phyloP scores from a whole-genome alignment of 2,113 vertebrate species.

The Lamprotornis superbus region DNA sequence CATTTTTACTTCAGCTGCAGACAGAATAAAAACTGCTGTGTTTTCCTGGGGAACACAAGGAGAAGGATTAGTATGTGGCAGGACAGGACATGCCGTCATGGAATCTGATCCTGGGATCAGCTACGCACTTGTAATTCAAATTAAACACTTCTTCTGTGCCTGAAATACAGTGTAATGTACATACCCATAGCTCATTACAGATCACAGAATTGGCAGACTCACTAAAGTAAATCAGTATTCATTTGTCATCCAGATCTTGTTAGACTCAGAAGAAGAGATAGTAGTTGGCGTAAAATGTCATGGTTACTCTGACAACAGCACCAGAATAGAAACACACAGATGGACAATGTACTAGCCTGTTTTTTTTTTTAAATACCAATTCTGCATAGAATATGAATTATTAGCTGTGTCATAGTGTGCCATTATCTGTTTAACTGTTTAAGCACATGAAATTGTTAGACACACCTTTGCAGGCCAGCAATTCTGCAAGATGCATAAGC shows the following conservation, averaged over 20 bases:
- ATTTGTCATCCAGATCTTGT: not conserved
- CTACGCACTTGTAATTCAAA: not conserved
- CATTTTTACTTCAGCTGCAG: not conserved
- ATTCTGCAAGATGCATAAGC: not conserved
- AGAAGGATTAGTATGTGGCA: not conserved
- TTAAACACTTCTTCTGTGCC: not conserved
- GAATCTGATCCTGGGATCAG: not conserved
- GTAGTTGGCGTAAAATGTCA: not conserved
- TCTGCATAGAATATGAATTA: not conserved
- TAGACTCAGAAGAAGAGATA: not conserved
- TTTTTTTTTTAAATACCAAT: not conserved
- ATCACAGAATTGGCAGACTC: not conserved
- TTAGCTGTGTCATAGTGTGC: not conserved
- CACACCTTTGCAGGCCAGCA: not conserved
- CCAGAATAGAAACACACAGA: slow-evolving; percentile 11
- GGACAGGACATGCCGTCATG: fast-evolving
- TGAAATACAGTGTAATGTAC: not conserved
- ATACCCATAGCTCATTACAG: not conserved
- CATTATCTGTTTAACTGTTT: not conserved
- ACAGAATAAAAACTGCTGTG: not conserved
- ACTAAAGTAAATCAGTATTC: not conserved
- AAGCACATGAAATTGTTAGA: not conserved
- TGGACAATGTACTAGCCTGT: not conserved
- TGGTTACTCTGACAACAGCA: slow-evolving; percentile 12
- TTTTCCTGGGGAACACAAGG: not conserved